phyloP scores from a whole-genome alignment of 2,113 vertebrate genomes.

The Nyctibius bracteatus region DNA sequence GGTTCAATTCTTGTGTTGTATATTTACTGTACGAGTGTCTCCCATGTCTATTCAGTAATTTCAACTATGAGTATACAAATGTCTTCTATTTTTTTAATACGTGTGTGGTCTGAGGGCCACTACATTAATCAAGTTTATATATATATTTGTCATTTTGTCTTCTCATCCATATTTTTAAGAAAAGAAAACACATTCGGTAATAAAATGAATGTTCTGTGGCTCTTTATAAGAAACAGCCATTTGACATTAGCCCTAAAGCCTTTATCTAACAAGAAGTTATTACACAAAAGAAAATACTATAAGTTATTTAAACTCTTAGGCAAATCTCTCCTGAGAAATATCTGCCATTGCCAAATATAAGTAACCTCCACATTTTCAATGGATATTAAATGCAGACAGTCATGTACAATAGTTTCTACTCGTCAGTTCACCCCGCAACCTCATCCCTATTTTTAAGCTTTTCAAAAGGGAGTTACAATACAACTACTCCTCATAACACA shows the following conservation, averaged over 20 bases:
- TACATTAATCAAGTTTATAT: constrained; percentile 22
- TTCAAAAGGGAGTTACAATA: neutral
- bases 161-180: neutral
- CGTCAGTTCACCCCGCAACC: neutral
- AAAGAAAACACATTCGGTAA: constrained; percentile 25
- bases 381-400: neutral
- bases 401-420: neutral
- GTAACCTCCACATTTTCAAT: neutral
- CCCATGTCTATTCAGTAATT: neutral
- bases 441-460: neutral
- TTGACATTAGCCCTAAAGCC: constrained; percentile 3
- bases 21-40: neutral
- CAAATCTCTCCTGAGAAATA: neutral
- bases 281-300: neutral
- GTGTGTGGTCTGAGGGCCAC: constrained; percentile 25
- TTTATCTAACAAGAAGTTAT: constrained; percentile 9
- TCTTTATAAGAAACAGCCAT: constrained; percentile 17
- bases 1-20: neutral
- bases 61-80: neutral
- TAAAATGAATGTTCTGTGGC: constrained; percentile 12
- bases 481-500: neutral
- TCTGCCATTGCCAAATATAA: neutral
- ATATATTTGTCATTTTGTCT: constrained; percentile 22
- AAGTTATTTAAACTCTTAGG: neutral
- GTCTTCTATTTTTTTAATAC: neutral